These are phyloP conservation scores for Hirtodrosophila trivittata DNA, from an alignment of 2,888 invertebrate genomes.

Conservation along the genomic window DNA sequence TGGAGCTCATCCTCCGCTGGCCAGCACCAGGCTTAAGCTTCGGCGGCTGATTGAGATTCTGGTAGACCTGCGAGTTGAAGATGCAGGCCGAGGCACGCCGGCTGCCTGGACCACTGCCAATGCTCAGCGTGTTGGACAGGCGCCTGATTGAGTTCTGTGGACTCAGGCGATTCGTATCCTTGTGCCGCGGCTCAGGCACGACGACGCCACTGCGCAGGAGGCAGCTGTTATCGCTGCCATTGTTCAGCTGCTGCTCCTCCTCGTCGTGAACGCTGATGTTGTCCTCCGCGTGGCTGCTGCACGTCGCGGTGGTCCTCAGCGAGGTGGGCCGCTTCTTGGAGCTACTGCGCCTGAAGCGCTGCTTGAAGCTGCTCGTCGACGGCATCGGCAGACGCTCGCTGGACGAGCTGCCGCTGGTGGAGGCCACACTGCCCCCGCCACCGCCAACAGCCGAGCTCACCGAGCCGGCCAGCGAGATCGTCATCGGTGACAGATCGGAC, in stretches of 20 bases:
- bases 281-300: slow-evolving; percentile 81
- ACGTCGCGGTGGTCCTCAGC: slow-evolving; percentile 72
- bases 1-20: slow-evolving; percentile 83
- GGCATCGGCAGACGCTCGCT: slow-evolving; percentile 56
- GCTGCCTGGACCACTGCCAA: slow-evolving; percentile 74
- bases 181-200: slow-evolving; percentile 87
- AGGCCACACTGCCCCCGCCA: slow-evolving; percentile 37
- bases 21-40: slow-evolving; percentile 76
- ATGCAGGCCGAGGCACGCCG: slow-evolving; percentile 82
- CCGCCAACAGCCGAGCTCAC: slow-evolving; percentile 16
- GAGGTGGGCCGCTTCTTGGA: slow-evolving; percentile 85
- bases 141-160: slow-evolving; percentile 88
- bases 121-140: slow-evolving; percentile 76
- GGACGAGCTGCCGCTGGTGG: slow-evolving; percentile 67
- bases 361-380: slow-evolving; percentile 86
- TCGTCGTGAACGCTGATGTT: slow-evolving; percentile 85
- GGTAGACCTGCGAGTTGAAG: slow-evolving; percentile 83
- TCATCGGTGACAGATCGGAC: slow-evolving; percentile 49
- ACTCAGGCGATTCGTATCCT: slow-evolving; percentile 87
- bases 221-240: slow-evolving; percentile 90
- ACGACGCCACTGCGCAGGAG: slow-evolving; percentile 50
- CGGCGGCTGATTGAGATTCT: slow-evolving; percentile 83
- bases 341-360: slow-evolving; percentile 89
- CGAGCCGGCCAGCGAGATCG: slow-evolving; percentile 20
- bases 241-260: slow-evolving; percentile 87